Conservation (phyloP, 2,888 invertebrate species). For the Spicauda simplicius region DNA sequence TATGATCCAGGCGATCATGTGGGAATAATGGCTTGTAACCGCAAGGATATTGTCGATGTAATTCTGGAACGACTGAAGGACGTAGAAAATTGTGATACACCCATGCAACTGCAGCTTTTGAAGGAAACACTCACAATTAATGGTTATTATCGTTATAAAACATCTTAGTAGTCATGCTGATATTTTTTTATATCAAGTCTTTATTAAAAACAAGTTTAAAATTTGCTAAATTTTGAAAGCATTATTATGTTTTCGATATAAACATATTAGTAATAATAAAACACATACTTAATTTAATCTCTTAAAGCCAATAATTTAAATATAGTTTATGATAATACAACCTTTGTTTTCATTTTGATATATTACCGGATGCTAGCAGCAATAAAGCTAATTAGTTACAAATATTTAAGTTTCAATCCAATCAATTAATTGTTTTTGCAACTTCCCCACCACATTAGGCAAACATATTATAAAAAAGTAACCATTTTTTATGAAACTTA, state of each 20-base stretch:
- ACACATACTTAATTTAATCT: background rate
- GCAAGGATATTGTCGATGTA: constrained; percentile 90
- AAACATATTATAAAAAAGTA: no score
- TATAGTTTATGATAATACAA: background rate
- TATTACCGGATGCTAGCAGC: background rate
- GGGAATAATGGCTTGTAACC: constrained; percentile 94
- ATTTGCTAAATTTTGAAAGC: no score
- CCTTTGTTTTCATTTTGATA: background rate
- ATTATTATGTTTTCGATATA: no score
- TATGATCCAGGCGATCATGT: constrained; percentile 97
- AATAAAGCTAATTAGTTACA: no score
- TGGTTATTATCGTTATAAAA: constrained; percentile 74
- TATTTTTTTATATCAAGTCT: no score
- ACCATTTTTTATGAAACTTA: no score
- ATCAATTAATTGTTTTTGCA: no score
- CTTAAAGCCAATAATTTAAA: constrained; percentile 1
- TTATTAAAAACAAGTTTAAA: no score
- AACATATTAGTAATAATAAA: background rate
- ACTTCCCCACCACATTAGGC: no score
- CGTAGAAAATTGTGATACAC: constrained; percentile 87
- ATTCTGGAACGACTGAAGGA: constrained; percentile 89
- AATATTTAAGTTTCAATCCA: no score
- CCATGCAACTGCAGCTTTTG: constrained; percentile 91
- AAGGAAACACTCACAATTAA: constrained; percentile 94
- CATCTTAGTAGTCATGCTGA: no score